Conservation (phyloP, 1,140 invertebrate species). For the Polypedilum pembai region DNA sequence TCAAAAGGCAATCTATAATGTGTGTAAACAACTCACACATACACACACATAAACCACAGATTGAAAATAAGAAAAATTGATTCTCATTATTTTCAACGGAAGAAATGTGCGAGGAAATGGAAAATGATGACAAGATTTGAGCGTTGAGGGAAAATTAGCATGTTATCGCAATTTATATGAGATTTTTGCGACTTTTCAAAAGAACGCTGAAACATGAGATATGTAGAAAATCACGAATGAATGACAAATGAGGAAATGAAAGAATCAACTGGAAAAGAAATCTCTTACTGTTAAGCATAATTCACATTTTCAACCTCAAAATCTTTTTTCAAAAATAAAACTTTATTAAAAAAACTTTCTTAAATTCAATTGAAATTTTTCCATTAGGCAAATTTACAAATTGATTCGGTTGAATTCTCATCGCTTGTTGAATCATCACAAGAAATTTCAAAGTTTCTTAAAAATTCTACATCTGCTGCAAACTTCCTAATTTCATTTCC, state of each 20-base stretch:
- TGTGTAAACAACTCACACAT: background rate
- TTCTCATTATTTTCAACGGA: conserved; percentile 6
- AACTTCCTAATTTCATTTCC: conserved; percentile 39
- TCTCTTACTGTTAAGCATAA: too few species aligned
- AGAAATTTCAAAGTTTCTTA: conserved; percentile 35
- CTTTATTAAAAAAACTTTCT: background rate
- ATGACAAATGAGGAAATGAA: conserved; percentile 18
- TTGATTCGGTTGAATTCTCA: conserved; percentile 29
- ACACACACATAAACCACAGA: background rate
- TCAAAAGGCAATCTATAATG: too few species aligned
- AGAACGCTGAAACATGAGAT: background rate
- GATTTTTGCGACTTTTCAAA: background rate
- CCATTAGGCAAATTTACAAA: background rate
- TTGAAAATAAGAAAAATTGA: background rate
- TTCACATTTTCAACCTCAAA: background rate
- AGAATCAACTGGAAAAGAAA: too few species aligned
- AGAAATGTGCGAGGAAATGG: background rate
- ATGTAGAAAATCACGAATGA: background rate
- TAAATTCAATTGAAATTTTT: background rate
- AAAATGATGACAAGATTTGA: conserved; percentile 10
- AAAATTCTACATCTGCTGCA: conserved; percentile 36
- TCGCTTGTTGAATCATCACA: conserved; percentile 34
- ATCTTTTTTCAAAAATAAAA: background rate
- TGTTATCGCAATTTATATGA: conserved; percentile 14
- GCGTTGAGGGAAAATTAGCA: background rate